Percentiles rank a stretch among this genome's conserved stretches.
Conservation (phyloP, 2,797 vertebrate genomes). For the Numenius phaeopus region DNA sequence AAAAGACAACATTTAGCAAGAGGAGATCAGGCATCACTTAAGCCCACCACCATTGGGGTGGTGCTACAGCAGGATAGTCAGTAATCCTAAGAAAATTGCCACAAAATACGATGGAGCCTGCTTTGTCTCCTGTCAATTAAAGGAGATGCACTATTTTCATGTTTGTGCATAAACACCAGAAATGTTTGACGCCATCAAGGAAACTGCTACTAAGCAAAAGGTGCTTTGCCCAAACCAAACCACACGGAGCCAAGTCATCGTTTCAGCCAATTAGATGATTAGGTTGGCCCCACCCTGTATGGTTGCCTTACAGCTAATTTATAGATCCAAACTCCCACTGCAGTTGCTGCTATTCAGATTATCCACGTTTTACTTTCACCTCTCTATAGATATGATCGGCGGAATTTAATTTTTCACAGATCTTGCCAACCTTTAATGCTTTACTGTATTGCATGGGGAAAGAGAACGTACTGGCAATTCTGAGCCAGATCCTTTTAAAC, state of each 20-base stretch:
- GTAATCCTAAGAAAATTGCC: neutral
- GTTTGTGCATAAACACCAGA: neutral
- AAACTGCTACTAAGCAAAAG: neutral
- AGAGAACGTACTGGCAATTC: neutral
- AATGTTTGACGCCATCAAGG: neutral
- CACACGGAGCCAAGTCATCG: neutral
- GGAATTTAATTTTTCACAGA: neutral
- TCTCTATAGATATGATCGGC: neutral
- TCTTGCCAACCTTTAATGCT: neutral
- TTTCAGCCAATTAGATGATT: neutral
- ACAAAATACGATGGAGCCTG: neutral
- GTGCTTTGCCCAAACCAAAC: neutral
- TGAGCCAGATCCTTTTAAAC: neutral
- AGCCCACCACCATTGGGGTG: neutral
- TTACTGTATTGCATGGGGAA: neutral
- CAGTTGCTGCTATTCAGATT: neutral
- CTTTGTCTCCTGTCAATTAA: neutral
- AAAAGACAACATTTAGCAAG: neutral
- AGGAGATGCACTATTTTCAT: neutral
- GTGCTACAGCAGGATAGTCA: neutral
- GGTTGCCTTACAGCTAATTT: neutral
- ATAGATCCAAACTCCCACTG: neutral
- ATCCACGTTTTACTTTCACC: neutral
- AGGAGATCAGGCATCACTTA: neutral
- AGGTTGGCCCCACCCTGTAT: neutral